Conservation (phyloP, 2,797 vertebrate species). For the Myiothlypis coronata region DNA sequence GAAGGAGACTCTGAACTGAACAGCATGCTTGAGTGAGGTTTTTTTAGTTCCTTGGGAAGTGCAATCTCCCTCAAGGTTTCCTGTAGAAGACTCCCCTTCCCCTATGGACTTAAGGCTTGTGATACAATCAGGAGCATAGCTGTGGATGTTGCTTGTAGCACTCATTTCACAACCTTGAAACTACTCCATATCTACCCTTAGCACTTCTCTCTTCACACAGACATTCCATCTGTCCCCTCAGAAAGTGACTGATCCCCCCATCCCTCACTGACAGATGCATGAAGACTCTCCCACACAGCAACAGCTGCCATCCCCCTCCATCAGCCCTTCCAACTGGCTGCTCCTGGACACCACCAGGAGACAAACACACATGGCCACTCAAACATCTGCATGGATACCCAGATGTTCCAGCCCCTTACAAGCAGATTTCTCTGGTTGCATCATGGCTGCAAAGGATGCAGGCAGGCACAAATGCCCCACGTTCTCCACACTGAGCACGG, state of each 20-base stretch:
- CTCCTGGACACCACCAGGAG: neutral
- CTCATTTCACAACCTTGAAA: neutral
- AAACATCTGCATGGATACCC: neutral
- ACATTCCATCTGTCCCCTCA: constrained; percentile 8
- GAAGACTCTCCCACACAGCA: neutral
- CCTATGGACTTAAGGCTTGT: neutral
- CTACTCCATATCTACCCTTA: neutral
- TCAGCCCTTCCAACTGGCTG: neutral
- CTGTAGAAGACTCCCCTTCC: neutral
- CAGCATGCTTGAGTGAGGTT: neutral
- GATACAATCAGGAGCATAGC: neutral
- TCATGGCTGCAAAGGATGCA: neutral
- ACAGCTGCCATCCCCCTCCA: neutral
- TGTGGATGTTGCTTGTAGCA: neutral
- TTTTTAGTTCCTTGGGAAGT: neutral
- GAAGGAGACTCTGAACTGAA: neutral
- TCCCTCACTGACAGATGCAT: neutral
- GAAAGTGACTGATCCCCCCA: neutral
- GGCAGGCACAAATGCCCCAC: neutral
- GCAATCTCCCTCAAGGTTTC: neutral
- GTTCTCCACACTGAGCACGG: accelerated
- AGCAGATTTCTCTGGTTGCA: neutral
- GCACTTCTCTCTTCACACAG: neutral
- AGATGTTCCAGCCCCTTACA: neutral
- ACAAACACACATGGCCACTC: neutral